Base-by-base conservation (phyloP, 2,113 vertebrate species). In the Sander lucioperca region DNA sequence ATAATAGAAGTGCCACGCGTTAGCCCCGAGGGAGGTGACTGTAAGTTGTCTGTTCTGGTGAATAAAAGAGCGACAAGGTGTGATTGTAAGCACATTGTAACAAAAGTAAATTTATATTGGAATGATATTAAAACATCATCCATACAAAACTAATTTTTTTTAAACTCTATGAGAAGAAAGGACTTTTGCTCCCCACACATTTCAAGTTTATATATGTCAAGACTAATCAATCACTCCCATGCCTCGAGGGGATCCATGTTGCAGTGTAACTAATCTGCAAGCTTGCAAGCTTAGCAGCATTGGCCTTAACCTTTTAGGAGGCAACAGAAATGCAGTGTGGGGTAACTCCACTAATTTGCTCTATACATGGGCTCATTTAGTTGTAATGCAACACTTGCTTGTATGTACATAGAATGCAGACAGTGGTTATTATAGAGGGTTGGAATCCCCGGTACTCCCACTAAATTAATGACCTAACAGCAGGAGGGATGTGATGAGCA, bases 381-480 rank as follows among this genome's bases (percentile, higher is more conserved):
- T 57, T 88, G 85, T 83, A 84, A 83, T 74, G 76, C 75, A 86
- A 66, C 66, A 74, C 85, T 83, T 70, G 78, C 67, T 59, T 15
- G 50, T 58, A 65, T 84, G 77, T 47, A 61, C 78, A 12, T 65
- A 53, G 57, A 77, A 59, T 72, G 82, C 76, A 84, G 79, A 82
- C 74, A 72, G 79, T 59, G 70, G 79, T 89, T 89, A 92, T 94
- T 91, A 84, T 84, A 87, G 68, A 76, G 86, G 88, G 77, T 70
- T 88, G 87, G 85, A 91, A 85, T 88, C 74, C 82, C 79, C 47
- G 27, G 53, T 87, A 80, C 80, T 85, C 66, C 69, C 76, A 75
- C 73, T 89, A 89, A 90, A 95, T 91, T 77, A 92, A 94, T 89
- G 89, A 91, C 89, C 89, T 71, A 74, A 51, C 89, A 89, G 88